Evolutionary conservation across 2,797 vertebrate genomes (phyloP), one percentile per base, ranked within the genome.

Genomic region (Australoheros facetus): DNA sequence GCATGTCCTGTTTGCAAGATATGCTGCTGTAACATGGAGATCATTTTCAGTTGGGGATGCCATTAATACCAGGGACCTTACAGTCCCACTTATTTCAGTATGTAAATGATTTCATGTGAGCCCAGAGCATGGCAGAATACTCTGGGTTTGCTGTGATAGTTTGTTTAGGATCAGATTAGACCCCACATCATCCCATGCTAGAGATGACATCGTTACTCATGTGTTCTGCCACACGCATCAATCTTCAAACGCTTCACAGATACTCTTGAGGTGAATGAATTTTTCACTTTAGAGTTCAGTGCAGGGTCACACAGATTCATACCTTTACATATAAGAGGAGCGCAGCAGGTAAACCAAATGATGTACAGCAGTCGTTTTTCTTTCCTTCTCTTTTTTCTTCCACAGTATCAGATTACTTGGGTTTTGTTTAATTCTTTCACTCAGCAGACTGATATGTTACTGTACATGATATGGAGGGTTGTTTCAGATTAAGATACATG

Each of bases 171-270:
- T 94, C 91, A 93, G 94, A 93, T 94, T 89, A 92, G 87, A 73
- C 81, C 72, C 26, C 5, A 74, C 93, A 93, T 94, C 93, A 88
- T 90, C 94, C 91, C 91, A 89, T 91, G 89, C 87, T 88, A 87
- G 87, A 92, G 92, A 94, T 93, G 92, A 96, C 94, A 95, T 95
- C 94, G 94, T 96, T 95, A 95, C 94, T 96, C 95, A 95, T 92
- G 92, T 88, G 90, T 88, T 91, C 85, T 89, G 89, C 95, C 89
- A 88, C 89, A 86, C 75, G 57, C 95, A 96, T 96, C 95, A 95
- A 95, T 96, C 95, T 95, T 95, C 85, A 82, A 89, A 79, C 80
- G 78, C 85, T 82, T 83, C 90, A 89, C 91, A 88, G 91, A 94
- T 87, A 91, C 92, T 95, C 90, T 92, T 89, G 94, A 96, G 93